Conservation (phyloP, 2,888 invertebrate species). For the Muschampia plurimacula region DNA sequence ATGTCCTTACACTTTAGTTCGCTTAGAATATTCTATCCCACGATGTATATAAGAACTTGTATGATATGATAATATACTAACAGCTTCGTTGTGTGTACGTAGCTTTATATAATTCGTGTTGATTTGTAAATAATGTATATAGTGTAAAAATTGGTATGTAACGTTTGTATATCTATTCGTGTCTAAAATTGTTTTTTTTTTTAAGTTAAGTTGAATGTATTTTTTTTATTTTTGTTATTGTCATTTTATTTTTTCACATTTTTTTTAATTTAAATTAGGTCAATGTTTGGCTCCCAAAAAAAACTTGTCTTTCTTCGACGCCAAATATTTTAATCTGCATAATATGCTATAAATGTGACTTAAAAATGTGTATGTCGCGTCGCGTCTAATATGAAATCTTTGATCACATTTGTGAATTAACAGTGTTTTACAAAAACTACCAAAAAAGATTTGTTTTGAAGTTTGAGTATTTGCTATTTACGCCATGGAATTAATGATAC, state of each 20-base stretch:
- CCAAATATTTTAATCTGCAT: conserved; percentile 54
- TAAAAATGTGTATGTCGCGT: conserved; percentile 26
- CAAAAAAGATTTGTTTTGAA: no score
- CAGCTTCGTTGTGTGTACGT: conserved; percentile 61
- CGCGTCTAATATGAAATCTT: background rate
- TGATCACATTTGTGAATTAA: conserved; percentile 12
- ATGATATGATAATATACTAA: conserved; percentile 37
- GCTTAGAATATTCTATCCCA: conserved; percentile 44
- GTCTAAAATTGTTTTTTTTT: conserved; percentile 62
- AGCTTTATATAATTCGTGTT: conserved; percentile 48
- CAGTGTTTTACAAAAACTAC: background rate
- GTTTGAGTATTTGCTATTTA: no score
- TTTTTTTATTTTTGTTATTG: conserved; percentile 65
- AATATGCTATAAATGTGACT: conserved; percentile 26
- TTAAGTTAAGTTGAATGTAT: conserved; percentile 60
- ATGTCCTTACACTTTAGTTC: conserved; percentile 43
- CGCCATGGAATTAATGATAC: no score
- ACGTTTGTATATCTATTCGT: conserved; percentile 64
- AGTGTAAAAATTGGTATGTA: conserved; percentile 62
- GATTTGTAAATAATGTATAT: conserved; percentile 69
- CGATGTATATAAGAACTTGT: conserved; percentile 48
- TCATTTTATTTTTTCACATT: conserved; percentile 48
- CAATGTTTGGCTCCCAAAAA: conserved; percentile 57
- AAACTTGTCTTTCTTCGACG: conserved; percentile 60
- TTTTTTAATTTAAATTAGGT: conserved; percentile 24